These are phyloP conservation scores for Scaptomyza pallida DNA, from an alignment of 1,140 invertebrate genomes.

Conservation along the genomic window DNA sequence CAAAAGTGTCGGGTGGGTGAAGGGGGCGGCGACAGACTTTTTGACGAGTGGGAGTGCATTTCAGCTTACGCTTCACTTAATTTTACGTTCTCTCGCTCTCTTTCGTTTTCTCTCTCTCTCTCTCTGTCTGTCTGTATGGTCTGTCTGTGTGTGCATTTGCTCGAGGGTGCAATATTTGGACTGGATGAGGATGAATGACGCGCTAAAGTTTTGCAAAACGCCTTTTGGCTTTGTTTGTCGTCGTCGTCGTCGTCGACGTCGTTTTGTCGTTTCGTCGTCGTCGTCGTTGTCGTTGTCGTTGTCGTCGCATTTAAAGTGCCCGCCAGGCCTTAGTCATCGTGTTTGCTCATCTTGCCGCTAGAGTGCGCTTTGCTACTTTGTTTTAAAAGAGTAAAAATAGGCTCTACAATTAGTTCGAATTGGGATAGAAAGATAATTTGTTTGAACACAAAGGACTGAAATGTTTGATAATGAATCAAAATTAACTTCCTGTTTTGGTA, in stretches of 20 bases:
- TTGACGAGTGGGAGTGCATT: slow-evolving; percentile 76
- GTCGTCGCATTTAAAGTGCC: slow-evolving; percentile 52
- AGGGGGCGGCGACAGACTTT: background rate
- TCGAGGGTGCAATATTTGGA: slow-evolving; percentile 78
- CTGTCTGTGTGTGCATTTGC: slow-evolving; percentile 58
- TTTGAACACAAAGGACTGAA: background rate
- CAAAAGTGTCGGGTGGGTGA: background rate
- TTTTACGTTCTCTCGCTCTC: slow-evolving; percentile 78
- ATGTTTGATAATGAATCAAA: background rate
- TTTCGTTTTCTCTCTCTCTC: slow-evolving; percentile 18
- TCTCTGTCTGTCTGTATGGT: slow-evolving; percentile 16
- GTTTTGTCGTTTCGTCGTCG: slow-evolving; percentile 69
- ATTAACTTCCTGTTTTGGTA: background rate
- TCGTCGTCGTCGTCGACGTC: slow-evolving; percentile 30
- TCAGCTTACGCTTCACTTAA: slow-evolving; percentile 80
- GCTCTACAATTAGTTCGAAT: slow-evolving; percentile 19
- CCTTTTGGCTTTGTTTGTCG: slow-evolving; percentile 78
- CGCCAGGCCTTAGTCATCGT: slow-evolving; percentile 22
- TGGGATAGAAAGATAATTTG: background rate
- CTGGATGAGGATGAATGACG: slow-evolving; percentile 76
- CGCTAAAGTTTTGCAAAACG: slow-evolving; percentile 77
- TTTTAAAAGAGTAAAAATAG: slow-evolving; percentile 20
- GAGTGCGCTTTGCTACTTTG: slow-evolving; percentile 35
- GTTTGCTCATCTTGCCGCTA: slow-evolving; percentile 50
- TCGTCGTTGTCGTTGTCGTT: slow-evolving; percentile 18